Conservation (phyloP, 2,888 invertebrate species). For the Cremastinae sp. region DNA sequence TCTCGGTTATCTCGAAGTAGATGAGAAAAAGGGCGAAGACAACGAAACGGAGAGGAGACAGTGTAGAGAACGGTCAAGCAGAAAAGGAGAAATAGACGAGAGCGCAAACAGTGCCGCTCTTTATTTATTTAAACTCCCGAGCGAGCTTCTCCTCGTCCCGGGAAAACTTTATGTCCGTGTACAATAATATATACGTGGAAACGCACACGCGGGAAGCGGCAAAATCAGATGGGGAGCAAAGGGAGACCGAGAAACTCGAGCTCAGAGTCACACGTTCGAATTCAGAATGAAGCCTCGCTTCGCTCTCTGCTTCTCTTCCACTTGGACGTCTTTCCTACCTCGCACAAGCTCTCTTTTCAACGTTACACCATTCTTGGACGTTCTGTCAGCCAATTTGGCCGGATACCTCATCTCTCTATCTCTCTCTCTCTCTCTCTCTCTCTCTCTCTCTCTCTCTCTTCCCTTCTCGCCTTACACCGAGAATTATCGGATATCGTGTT, state of each 20-base stretch:
- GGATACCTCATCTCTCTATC: too few species aligned
- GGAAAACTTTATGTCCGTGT: conserved; percentile 4
- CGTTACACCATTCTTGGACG: conserved; percentile 1
- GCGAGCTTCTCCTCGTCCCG: conserved; percentile 50
- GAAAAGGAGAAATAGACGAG: conserved; percentile 12
- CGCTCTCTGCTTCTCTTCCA: not conserved
- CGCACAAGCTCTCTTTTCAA: conserved; percentile 6
- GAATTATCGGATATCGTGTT: conserved; percentile 44
- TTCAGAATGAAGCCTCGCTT: conserved; percentile 34
- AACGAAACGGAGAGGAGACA: conserved; percentile 15
- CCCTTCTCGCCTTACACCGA: conserved; percentile 29
- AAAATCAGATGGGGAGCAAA: conserved; percentile 10
- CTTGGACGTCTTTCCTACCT: not conserved
- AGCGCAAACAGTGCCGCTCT: conserved; percentile 59
- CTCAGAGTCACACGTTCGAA: conserved; percentile 28
- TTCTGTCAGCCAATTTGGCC: conserved; percentile 12
- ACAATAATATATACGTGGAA: not conserved
- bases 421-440: too few species aligned
- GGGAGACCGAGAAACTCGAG: conserved; percentile 16
- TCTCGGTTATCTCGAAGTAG: conserved; percentile 37
- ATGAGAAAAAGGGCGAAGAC: not conserved
- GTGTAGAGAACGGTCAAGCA: conserved; percentile 9
- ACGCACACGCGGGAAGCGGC: not conserved
- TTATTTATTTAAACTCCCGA: conserved; percentile 73
- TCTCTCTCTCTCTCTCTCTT: conserved; percentile 30